Base-by-base conservation (phyloP, 2,113 vertebrate genomes). In the Mormyrus iriodes region DNA sequence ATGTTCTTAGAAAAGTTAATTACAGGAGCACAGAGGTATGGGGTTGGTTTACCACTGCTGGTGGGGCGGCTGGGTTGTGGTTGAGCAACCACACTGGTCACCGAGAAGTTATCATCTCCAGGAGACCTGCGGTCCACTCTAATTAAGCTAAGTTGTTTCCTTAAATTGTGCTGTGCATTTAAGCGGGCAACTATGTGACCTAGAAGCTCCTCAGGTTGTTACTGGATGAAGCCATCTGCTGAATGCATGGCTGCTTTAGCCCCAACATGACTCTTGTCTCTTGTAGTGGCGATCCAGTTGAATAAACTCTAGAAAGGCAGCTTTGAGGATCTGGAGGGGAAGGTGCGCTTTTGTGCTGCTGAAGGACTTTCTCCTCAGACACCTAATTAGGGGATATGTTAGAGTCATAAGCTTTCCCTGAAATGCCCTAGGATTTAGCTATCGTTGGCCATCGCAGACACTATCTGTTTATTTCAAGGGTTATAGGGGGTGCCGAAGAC, bases 381-480 rank as follows among this genome's bases (percentile, higher is more conserved):
- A 84, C 82, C 82, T 84, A 24, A 84, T 84, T 84, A 84, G 21
- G 82, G 42, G 21, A 48, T 84, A 84, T 84, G 39, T 84, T 46
- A 48, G 17, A 84, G 44, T 48, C 82, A 10, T 84, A 84, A 84
- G 19, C 82, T 84, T 84, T 46, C 82, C 39, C 48, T 24, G 19
- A 84, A 84, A 84, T 48, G 82, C 82, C 82, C 42, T 46, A 84
- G 44, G 82, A 48, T 48, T 84, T 84, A n/a, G 39, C 82, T 46
- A 24, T 48, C 82, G 42, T 48, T 48, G 82, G 44, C 82, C 24
- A 12, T 84, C 8, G 4, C 21, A 9, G 39, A 48, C 17, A 21
- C 42, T 46, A 44, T 48, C 82, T 46, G 44, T 84, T 84, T 44
- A 84, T 42, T 6, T 84, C 7, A 84, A 84, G 44, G 82, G 82